phyloP scores from a whole-genome alignment of 1,140 invertebrate genomes.

The Drosophila bocqueti region DNA sequence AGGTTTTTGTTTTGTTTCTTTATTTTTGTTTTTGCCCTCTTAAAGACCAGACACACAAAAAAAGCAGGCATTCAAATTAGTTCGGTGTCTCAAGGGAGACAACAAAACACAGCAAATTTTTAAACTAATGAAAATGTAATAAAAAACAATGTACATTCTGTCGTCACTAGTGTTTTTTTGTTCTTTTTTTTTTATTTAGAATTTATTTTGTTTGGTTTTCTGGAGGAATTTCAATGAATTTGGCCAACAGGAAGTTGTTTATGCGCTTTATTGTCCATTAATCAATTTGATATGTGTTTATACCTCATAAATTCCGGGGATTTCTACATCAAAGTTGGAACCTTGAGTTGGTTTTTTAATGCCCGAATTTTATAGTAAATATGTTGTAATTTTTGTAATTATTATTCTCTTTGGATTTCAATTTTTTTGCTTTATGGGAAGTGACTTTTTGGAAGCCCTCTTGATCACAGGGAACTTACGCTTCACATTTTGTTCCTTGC shows the following conservation, averaged over 20 bases:
- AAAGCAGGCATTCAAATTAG: constrained; percentile 26
- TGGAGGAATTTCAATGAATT: not conserved
- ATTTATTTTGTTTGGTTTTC: constrained; percentile 3
- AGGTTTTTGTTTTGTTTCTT: not conserved
- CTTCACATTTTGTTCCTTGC: constrained; percentile 22
- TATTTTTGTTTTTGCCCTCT: not conserved
- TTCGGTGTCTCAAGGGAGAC: not conserved
- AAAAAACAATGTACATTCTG: not conserved
- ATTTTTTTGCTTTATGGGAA: not conserved
- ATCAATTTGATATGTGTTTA: constrained; percentile 8
- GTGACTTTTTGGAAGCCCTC: not conserved
- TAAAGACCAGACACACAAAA: not conserved
- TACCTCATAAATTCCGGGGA: not conserved
- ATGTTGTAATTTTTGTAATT: not conserved
- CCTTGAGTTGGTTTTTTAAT: not conserved
- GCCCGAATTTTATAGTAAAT: not conserved
- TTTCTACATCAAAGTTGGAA: not conserved
- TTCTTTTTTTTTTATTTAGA: too few relatives aligned
- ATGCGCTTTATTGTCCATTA: constrained; percentile 5
- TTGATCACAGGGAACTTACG: constrained; percentile 8
- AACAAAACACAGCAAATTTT: constrained; percentile 3
- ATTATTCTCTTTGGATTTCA: not conserved
- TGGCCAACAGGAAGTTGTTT: not conserved
- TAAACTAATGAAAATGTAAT: constrained; percentile 18
- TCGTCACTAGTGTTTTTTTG: not conserved